Percentiles rank a stretch among this genome's conserved stretches.
Evolutionary conservation across 2,888 invertebrate genomes (phyloP).

Genomic region (Apotomis capreana): DNA sequence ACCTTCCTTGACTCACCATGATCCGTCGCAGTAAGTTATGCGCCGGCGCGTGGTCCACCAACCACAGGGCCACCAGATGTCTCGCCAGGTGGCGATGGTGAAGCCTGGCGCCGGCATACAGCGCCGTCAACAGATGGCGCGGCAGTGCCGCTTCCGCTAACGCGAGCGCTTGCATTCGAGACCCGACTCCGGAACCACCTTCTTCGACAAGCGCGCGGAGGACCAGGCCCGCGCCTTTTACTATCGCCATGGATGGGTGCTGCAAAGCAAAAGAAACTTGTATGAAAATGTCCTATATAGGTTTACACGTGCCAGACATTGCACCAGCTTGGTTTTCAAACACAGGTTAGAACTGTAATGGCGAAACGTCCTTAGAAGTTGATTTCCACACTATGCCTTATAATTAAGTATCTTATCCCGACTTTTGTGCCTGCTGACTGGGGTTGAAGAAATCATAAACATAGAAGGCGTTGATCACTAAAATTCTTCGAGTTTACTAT

Average conservation of each 20-base stretch:
- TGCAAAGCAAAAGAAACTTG: slow-evolving; percentile 62
- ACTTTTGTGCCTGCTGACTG: too few relatives aligned
- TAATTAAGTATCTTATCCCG: too few relatives aligned
- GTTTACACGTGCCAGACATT: too few relatives aligned
- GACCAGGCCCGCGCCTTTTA: slow-evolving; percentile 98
- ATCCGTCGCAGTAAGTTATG: slow-evolving; percentile 91
- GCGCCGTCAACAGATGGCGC: slow-evolving; percentile 94
- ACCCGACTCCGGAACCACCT: slow-evolving; percentile 95
- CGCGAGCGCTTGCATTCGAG: slow-evolving; percentile 97
- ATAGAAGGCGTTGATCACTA: too few relatives aligned
- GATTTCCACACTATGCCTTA: too few relatives aligned
- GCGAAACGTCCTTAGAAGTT: too few relatives aligned
- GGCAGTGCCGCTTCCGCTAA: slow-evolving; percentile 98
- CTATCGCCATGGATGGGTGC: slow-evolving; percentile 98
- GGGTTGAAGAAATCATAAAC: too few relatives aligned
- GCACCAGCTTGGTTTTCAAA: too few relatives aligned
- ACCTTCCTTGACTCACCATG: background rate
- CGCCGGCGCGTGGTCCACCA: slow-evolving; percentile 97
- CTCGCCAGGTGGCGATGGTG: slow-evolving; percentile 94
- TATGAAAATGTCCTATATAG: background rate
- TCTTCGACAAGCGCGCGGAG: slow-evolving; percentile 99
- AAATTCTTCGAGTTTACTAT: too few relatives aligned
- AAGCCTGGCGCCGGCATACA: slow-evolving; percentile 93
- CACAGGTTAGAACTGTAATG: too few relatives aligned
- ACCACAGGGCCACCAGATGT: slow-evolving; percentile 97